Conservation (phyloP, 2,113 vertebrate species). For the Xerus inauris region DNA sequence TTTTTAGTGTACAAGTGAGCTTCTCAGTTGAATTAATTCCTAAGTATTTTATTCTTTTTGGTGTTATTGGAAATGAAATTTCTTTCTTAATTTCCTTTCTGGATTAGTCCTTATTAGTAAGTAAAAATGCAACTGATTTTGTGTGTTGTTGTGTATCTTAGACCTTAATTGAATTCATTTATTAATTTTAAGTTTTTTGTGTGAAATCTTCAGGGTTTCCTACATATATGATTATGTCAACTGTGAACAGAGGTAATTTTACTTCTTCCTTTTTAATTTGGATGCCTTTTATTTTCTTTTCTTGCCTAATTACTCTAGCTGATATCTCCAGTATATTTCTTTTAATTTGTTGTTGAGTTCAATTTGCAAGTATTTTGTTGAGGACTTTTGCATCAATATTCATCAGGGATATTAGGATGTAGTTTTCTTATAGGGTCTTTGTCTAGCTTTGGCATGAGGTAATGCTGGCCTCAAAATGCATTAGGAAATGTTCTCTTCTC, state of each 20-base stretch:
- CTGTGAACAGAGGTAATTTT: background rate
- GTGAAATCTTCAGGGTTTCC: background rate
- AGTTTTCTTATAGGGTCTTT: background rate
- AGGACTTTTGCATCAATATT: too few species aligned
- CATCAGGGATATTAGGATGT: background rate
- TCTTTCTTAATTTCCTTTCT: background rate
- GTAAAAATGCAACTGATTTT: background rate
- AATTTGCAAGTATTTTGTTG: background rate
- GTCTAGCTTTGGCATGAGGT: background rate
- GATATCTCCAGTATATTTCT: background rate
- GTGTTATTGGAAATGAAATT: background rate
- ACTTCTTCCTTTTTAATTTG: background rate
- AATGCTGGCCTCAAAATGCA: too few species aligned
- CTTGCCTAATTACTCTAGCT: background rate
- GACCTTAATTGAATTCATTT: background rate
- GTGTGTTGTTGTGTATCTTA: background rate
- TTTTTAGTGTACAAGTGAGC: background rate
- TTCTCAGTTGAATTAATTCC: background rate
- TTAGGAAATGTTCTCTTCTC: background rate
- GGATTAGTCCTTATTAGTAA: background rate
- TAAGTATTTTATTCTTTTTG: background rate
- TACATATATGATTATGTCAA: background rate
- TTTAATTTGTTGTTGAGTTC: background rate
- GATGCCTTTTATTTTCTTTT: background rate
- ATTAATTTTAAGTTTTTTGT: background rate